A percentile compares a stretch with the other conserved stretches of the same genome.
Evolutionary conservation across 2,797 vertebrate genomes (phyloP).

Genomic region (Cottoperca gobio): DNA sequence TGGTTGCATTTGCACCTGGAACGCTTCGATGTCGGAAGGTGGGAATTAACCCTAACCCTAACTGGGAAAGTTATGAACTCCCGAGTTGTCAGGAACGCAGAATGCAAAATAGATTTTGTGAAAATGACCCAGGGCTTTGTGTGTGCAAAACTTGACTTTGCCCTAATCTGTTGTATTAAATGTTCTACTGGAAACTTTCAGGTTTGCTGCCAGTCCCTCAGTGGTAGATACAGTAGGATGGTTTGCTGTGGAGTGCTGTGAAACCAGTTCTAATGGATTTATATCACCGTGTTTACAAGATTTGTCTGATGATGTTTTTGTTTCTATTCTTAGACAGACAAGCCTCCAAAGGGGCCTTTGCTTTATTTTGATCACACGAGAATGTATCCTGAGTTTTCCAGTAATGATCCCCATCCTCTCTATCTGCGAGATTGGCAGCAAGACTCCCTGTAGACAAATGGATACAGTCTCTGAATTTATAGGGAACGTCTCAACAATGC

Average conservation of each 20-base stretch:
- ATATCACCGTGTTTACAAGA: constrained; percentile 54
- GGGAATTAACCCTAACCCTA: no score
- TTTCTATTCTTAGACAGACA: constrained; percentile 72
- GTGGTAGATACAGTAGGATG: constrained; percentile 26
- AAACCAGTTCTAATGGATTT: constrained; percentile 60
- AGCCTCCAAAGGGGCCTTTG: constrained; percentile 48
- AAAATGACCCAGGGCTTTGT: constrained; percentile 10
- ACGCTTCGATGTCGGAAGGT: no score
- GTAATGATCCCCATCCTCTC: constrained; percentile 69
- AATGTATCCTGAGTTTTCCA: constrained; percentile 65
- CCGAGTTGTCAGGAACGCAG: no score
- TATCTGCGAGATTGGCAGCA: constrained; percentile 58
- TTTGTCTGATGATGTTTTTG: constrained; percentile 65
- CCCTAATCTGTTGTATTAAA: constrained; percentile 38
- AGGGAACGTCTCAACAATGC: constrained; percentile 42
- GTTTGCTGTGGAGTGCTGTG: constrained; percentile 49
- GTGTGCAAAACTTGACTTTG: not conserved
- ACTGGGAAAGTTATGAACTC: no score
- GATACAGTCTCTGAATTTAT: constrained; percentile 45
- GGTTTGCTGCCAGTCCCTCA: constrained; percentile 23
- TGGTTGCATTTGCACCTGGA: no score
- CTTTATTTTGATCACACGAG: constrained; percentile 73
- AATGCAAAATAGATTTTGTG: constrained; percentile 15
- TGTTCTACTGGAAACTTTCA: constrained; percentile 25
- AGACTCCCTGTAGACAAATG: constrained; percentile 55